Conservation (phyloP, 2,888 invertebrate species). For the Cryptocephalus primarius region DNA sequence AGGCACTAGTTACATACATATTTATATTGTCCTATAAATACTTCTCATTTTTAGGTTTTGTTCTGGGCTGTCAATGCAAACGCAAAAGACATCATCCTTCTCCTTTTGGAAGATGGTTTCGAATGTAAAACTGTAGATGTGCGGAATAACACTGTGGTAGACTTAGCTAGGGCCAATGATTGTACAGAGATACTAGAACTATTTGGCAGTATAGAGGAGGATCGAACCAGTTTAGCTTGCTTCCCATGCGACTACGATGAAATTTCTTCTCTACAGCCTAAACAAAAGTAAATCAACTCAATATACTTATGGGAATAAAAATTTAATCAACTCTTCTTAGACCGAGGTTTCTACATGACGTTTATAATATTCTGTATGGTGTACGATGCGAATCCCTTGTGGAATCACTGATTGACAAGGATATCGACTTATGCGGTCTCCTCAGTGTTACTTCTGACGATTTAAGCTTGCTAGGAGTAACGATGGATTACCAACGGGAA, state of each 20-base stretch:
- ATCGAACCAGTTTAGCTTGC: slow-evolving; percentile 15
- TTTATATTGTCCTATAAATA: background rate
- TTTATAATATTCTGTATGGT: slow-evolving; percentile 46
- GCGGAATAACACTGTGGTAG: slow-evolving; percentile 39
- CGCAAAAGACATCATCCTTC: slow-evolving; percentile 41
- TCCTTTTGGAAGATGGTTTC: slow-evolving; percentile 44
- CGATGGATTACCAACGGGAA: slow-evolving; percentile 48
- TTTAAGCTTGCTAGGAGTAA: slow-evolving; percentile 45
- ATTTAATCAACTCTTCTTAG: slow-evolving; percentile 23
- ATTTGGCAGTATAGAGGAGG: slow-evolving; percentile 33
- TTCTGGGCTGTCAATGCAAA: slow-evolving; percentile 53
- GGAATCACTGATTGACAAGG: slow-evolving; percentile 37
- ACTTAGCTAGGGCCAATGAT: slow-evolving; percentile 45
- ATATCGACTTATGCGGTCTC: slow-evolving; percentile 46
- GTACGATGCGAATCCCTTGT: slow-evolving; percentile 47
- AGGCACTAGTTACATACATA: slow-evolving; percentile 19
- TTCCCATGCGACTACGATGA: slow-evolving; percentile 17
- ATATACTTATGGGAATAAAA: background rate
- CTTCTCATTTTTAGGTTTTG: slow-evolving; percentile 32
- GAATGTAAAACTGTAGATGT: slow-evolving; percentile 42
- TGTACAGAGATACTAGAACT: slow-evolving; percentile 39
- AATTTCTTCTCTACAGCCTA: slow-evolving; percentile 5
- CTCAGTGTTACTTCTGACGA: slow-evolving; percentile 46
- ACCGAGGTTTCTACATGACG: slow-evolving; percentile 42
- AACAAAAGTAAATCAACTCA: slow-evolving; percentile 10